These are phyloP conservation scores for Bombycilla garrulus DNA, from an alignment of 2,113 vertebrate species.

Conservation along the genomic window DNA sequence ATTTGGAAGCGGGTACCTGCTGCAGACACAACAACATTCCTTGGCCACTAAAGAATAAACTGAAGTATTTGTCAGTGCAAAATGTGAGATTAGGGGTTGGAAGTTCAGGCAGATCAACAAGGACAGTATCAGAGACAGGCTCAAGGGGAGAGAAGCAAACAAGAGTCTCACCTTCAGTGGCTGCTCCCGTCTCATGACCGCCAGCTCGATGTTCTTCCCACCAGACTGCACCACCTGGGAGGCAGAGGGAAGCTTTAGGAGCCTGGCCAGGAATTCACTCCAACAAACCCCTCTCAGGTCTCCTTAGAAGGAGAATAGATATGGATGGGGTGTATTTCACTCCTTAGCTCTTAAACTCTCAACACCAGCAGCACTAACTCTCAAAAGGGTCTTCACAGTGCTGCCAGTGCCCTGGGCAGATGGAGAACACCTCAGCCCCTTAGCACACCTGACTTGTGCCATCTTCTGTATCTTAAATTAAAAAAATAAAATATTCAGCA, in stretches of 20 bases:
- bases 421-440: neutral
- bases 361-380: neutral
- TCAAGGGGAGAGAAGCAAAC: neutral
- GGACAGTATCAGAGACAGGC: neutral
- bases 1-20: neutral
- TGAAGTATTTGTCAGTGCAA: neutral
- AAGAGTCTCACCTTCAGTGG: conserved; percentile 76
- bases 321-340: rapidly evolving
- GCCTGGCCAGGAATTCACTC: neutral
- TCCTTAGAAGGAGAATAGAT: rapidly evolving
- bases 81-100: neutral
- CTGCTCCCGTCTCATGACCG: conserved; percentile 81
- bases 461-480: neutral
- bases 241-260: neutral
- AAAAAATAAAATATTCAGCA: neutral
- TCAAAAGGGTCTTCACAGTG: neutral
- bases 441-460: neutral
- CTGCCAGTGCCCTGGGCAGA: rapidly evolving
- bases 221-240: conserved; percentile 84
- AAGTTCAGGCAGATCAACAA: neutral
- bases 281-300: neutral
- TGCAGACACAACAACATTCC: neutral
- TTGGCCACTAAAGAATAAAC: neutral
- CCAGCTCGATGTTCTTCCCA: conserved; percentile 84
- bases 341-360: neutral